phyloP scores from a whole-genome alignment of 1,140 invertebrate species.

The Leptinotarsa lineolata region DNA sequence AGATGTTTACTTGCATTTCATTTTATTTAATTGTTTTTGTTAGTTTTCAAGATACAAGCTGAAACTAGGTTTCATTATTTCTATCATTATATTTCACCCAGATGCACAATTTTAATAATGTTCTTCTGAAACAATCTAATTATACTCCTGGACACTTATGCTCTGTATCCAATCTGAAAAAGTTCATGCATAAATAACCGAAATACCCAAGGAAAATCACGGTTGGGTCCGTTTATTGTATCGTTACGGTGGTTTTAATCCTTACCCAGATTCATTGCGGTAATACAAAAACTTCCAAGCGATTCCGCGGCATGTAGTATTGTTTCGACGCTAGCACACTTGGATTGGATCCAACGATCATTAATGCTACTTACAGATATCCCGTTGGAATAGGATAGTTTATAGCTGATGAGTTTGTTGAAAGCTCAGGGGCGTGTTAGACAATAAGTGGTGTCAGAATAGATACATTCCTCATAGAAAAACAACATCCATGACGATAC shows the following conservation, averaged over 20 bases:
- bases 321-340: slow-evolving; percentile 1
- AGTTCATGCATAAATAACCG: slow-evolving; percentile 2
- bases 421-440: too few species aligned
- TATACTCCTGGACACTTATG: background rate
- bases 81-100: too few species aligned
- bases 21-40: too few species aligned
- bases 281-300: slow-evolving; percentile 1
- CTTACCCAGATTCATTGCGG: slow-evolving; percentile 10
- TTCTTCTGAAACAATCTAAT: too few species aligned
- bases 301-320: slow-evolving; percentile 9
- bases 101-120: too few species aligned
- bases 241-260: background rate
- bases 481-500: too few species aligned
- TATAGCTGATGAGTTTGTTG: background rate
- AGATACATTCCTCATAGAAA: too few species aligned
- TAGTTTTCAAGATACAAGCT: too few species aligned
- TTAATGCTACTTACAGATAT: slow-evolving; percentile 15
- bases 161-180: background rate
- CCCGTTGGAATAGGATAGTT: background rate
- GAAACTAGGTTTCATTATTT: too few species aligned
- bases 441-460: too few species aligned
- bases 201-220: background rate
- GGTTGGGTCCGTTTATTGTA: background rate
- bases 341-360: slow-evolving; percentile 8
- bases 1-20: too few species aligned